A percentile compares a stretch with the other conserved stretches of the same genome.
Evolutionary conservation across 2,797 vertebrate genomes (phyloP).

Genomic region (Alca torda): DNA sequence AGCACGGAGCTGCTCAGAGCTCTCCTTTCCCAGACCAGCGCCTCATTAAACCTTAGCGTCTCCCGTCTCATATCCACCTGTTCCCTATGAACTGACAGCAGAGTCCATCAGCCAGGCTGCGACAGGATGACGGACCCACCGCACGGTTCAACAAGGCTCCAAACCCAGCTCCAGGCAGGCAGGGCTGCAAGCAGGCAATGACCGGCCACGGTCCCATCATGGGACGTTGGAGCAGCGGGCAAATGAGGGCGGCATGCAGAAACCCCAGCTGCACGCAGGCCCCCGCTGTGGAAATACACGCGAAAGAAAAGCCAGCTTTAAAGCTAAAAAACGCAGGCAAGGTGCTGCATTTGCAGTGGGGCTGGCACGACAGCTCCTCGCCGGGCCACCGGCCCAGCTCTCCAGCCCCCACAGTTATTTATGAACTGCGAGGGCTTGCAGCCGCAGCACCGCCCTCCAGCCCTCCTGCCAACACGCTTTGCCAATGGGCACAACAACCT

Average conservation of each 20-base stretch:
- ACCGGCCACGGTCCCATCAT: background rate
- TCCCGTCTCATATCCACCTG: background rate
- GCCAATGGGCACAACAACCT: background rate
- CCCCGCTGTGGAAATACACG: accelerated
- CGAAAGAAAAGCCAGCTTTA: background rate
- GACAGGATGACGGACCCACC: background rate
- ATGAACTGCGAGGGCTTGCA: background rate
- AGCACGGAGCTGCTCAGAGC: background rate
- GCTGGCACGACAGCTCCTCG: background rate
- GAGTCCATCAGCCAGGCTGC: background rate
- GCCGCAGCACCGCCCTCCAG: background rate
- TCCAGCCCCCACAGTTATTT: background rate
- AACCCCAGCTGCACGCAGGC: background rate
- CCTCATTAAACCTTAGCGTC: accelerated
- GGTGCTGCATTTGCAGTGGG: background rate
- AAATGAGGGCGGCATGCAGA: background rate
- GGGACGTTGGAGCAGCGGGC: background rate
- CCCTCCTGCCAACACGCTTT: background rate
- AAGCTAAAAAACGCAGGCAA: background rate
- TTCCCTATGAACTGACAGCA: accelerated
- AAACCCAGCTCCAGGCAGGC: background rate
- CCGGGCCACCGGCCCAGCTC: background rate
- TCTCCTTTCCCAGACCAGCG: background rate
- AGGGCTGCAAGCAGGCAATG: background rate
- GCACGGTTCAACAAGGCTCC: accelerated